These are phyloP conservation scores for Caenorhabditis sinica DNA, from an alignment of 2,888 invertebrate genomes.

Conservation along the genomic window DNA sequence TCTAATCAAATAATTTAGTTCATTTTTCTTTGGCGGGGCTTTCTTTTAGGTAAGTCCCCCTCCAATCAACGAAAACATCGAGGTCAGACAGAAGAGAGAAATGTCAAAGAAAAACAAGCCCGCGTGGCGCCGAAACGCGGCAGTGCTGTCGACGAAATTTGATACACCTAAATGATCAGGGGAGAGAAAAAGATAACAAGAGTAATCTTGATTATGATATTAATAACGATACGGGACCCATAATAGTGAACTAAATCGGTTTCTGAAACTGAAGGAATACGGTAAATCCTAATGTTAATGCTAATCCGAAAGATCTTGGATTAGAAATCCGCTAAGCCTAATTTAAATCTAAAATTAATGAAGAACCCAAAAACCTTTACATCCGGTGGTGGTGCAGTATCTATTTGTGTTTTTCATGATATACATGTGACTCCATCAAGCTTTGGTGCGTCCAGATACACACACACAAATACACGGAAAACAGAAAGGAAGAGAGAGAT, in stretches of 20 bases:
- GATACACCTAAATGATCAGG: slow-evolving; percentile 36
- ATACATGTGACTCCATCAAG: slow-evolving; percentile 64
- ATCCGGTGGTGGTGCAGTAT: slow-evolving; percentile 36
- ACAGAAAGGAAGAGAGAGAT: slow-evolving; percentile 24
- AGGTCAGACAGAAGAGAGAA: slow-evolving; percentile 21
- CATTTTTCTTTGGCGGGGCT: neutral
- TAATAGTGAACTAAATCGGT: too few relatives aligned
- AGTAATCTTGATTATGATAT: slow-evolving; percentile 20
- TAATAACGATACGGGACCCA: too few relatives aligned
- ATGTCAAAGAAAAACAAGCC: slow-evolving; percentile 26
- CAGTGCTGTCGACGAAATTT: slow-evolving; percentile 50
- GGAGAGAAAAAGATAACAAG: slow-evolving; percentile 36
- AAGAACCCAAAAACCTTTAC: slow-evolving; percentile 7
- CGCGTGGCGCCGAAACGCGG: slow-evolving; percentile 19
- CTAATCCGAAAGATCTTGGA: too few relatives aligned
- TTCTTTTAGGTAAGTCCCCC: neutral
- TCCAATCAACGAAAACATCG: slow-evolving; percentile 21
- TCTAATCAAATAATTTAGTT: neutral
- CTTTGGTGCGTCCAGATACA: slow-evolving; percentile 31
- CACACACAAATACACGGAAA: slow-evolving; percentile 31
- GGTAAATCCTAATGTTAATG: too few relatives aligned
- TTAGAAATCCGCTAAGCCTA: neutral
- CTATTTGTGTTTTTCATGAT: slow-evolving; percentile 56
- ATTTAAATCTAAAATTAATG: neutral
- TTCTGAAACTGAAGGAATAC: too few relatives aligned